phyloP scores from a whole-genome alignment of 2,113 vertebrate genomes.

The Nettapus auritus region DNA sequence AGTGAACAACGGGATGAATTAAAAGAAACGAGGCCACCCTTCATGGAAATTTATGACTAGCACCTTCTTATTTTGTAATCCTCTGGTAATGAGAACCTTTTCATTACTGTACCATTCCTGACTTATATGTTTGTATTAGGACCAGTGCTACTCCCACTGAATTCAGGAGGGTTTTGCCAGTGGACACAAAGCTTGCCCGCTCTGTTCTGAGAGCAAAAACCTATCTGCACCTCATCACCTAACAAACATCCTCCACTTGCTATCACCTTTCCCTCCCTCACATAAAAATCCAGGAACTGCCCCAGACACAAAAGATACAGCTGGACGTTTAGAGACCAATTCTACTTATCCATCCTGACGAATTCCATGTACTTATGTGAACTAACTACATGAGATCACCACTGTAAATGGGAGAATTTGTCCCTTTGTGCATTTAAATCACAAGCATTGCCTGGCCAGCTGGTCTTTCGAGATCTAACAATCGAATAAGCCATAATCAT shows the following conservation, averaged over 20 bases:
- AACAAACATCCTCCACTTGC: neutral
- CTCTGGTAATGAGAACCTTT: slow-evolving; percentile 50
- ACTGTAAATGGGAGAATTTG: neutral
- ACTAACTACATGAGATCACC: neutral
- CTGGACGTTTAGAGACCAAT: neutral
- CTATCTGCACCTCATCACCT: neutral
- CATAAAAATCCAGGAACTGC: neutral
- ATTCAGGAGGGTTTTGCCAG: neutral
- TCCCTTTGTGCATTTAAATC: neutral
- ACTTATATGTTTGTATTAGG: neutral
- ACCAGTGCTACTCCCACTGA: neutral
- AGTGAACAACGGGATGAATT: slow-evolving; percentile 66
- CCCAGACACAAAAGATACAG: neutral
- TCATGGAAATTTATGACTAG: slow-evolving; percentile 62
- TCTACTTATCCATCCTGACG: neutral
- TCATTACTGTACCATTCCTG: neutral
- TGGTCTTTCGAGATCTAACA: neutral
- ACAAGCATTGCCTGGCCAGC: accelerated
- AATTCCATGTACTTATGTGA: neutral
- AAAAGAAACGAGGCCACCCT: slow-evolving; percentile 55
- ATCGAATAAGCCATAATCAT: neutral
- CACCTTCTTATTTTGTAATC: slow-evolving; percentile 62
- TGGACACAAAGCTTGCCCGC: neutral
- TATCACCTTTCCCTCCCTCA: neutral
- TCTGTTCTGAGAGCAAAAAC: neutral